Evolutionary conservation across 2,113 vertebrate genomes (phyloP).

Genomic region (Apteryx owenii): DNA sequence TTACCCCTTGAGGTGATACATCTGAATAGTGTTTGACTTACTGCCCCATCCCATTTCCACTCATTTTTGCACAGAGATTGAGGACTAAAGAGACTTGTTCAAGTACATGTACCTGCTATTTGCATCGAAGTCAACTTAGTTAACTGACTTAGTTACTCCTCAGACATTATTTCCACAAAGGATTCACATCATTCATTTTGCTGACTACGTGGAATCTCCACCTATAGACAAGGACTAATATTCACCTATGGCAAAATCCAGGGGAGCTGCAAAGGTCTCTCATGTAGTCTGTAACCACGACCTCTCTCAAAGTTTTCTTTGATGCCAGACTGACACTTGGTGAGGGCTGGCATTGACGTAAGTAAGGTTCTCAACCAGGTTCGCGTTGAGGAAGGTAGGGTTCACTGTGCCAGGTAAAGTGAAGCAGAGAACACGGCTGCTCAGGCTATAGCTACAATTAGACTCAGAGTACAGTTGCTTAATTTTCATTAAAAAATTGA

Average conservation of each 20-base stretch:
- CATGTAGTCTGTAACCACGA: background rate
- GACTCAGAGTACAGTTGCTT: background rate
- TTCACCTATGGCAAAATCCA: background rate
- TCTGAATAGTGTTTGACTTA: fast-evolving
- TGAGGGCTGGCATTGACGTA: background rate
- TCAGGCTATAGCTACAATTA: background rate
- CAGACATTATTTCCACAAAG: background rate
- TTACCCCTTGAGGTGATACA: background rate
- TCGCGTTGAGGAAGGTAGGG: background rate
- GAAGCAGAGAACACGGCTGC: background rate
- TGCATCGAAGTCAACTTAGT: background rate
- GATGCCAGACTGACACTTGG: fast-evolving
- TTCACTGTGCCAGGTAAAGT: background rate
- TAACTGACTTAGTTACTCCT: background rate
- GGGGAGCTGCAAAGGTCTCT: background rate
- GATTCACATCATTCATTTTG: background rate
- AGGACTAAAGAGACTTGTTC: background rate
- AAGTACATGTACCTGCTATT: background rate
- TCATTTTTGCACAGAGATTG: background rate
- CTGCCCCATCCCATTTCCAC: background rate
- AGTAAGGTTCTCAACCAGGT: background rate
- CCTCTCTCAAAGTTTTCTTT: background rate
- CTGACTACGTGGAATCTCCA: background rate
- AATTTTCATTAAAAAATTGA: background rate
- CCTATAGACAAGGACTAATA: background rate